A percentile compares a stretch with the other conserved stretches of the same genome.
These are phyloP conservation scores for Frankliniella intonsa DNA, from an alignment of 2,888 invertebrate genomes.

Conservation along the genomic window DNA sequence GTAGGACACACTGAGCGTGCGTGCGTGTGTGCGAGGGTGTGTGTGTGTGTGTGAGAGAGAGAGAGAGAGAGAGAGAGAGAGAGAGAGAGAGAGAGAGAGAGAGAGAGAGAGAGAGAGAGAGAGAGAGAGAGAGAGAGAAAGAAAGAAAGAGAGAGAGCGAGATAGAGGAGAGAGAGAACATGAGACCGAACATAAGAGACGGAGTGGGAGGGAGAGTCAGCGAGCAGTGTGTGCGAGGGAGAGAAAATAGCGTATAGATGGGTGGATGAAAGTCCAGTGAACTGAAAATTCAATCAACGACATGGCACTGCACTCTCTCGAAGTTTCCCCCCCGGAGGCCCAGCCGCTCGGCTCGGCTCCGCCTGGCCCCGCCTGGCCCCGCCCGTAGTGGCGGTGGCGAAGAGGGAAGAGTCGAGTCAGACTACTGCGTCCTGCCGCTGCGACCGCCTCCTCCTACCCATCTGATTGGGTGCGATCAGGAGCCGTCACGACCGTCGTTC, in stretches of 20 bases:
- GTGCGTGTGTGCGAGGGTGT: background rate
- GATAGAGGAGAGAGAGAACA: background rate
- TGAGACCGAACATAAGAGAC: background rate
- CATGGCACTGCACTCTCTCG: background rate
- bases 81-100: constrained; percentile 30
- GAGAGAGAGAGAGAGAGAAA: background rate
- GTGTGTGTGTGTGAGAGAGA: constrained; percentile 25
- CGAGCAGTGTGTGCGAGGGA: background rate
- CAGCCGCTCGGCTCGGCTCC: background rate
- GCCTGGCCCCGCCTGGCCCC: background rate
- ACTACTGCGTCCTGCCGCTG: too few relatives aligned
- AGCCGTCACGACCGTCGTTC: too few relatives aligned
- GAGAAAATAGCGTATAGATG: background rate
- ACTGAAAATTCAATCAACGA: background rate
- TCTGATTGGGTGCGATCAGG: too few relatives aligned
- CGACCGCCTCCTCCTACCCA: too few relatives aligned
- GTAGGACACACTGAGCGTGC: background rate
- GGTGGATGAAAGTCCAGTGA: background rate
- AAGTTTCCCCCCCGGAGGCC: background rate
- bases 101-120: constrained; percentile 30
- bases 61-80: constrained; percentile 32
- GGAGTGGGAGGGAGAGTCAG: background rate
- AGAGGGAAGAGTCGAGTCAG: too few relatives aligned
- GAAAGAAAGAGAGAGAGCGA: background rate
- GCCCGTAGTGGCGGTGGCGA: too few relatives aligned